These are phyloP conservation scores for Pipistrellus nathusii DNA, from an alignment of 2,797 vertebrate genomes.

Conservation along the genomic window DNA sequence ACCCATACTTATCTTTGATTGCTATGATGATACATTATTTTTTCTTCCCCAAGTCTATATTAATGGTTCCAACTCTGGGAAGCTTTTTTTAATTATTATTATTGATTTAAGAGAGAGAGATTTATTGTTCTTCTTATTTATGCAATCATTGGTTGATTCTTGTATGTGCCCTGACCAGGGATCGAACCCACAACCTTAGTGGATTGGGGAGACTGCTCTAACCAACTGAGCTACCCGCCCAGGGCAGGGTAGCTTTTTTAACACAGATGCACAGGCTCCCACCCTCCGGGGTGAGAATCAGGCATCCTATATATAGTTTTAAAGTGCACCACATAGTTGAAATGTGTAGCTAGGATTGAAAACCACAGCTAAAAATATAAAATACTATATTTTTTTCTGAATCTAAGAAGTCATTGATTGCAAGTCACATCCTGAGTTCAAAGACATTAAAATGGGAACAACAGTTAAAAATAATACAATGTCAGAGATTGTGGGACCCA, in stretches of 20 bases:
- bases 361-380: conserved; percentile 36
- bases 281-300: background rate
- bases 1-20: conserved; percentile 1
- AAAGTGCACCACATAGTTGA: background rate
- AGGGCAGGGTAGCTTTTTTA: background rate
- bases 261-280: background rate
- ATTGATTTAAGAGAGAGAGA: background rate
- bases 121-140: background rate
- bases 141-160: background rate
- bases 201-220: background rate
- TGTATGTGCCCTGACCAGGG: background rate
- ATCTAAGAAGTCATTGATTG: background rate
- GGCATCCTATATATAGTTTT: background rate
- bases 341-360: background rate
- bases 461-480: background rate
- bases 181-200: background rate
- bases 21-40: background rate
- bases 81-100: background rate
- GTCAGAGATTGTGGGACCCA: background rate
- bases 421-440: background rate
- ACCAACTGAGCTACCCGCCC: background rate
- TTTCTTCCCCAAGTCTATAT: background rate
- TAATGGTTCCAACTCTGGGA: background rate
- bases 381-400: conserved; percentile 14
- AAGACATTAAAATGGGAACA: background rate